Percentiles rank a stretch among this genome's conserved stretches.
phyloP scores from a whole-genome alignment of 2,797 vertebrate species.

The Crocidura indochinensis region DNA sequence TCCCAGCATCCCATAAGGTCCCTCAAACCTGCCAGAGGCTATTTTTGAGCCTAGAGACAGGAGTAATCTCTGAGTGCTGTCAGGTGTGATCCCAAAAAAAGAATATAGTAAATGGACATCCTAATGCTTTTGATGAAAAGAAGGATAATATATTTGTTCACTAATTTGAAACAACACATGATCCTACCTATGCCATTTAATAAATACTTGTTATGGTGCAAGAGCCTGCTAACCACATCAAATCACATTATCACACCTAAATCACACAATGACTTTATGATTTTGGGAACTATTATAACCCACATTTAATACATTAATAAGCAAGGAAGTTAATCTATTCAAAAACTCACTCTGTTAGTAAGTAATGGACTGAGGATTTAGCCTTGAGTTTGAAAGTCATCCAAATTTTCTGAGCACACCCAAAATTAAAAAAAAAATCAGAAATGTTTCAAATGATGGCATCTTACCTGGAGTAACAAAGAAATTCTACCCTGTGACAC shows the following conservation, averaged over 20 bases:
- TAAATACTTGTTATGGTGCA: conserved; percentile 48
- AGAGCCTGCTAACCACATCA: conserved; percentile 2
- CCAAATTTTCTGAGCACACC: conserved; percentile 18
- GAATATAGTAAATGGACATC: neutral
- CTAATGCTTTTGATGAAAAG: conserved; percentile 57
- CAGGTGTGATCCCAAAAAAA: too few relatives aligned
- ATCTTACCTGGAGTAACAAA: neutral
- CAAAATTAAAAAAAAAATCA: neutral
- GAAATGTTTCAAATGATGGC: neutral
- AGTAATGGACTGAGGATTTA: neutral
- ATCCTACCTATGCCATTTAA: neutral
- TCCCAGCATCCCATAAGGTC: too few relatives aligned
- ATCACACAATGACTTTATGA: conserved; percentile 24
- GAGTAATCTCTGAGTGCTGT: too few relatives aligned
- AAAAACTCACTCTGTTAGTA: conserved; percentile 11
- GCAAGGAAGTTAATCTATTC: conserved; percentile 36
- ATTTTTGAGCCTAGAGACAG: too few relatives aligned
- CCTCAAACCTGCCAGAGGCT: too few relatives aligned
- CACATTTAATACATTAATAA: conserved; percentile 33
- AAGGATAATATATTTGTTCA: neutral
- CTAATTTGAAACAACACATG: conserved; percentile 50
- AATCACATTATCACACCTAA: conserved; percentile 42
- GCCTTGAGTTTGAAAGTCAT: neutral
- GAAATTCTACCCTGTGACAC: neutral
- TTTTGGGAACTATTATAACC: conserved; percentile 24